Conservation (phyloP, 1,140 invertebrate species). For the Neotoxoptera formosana region DNA sequence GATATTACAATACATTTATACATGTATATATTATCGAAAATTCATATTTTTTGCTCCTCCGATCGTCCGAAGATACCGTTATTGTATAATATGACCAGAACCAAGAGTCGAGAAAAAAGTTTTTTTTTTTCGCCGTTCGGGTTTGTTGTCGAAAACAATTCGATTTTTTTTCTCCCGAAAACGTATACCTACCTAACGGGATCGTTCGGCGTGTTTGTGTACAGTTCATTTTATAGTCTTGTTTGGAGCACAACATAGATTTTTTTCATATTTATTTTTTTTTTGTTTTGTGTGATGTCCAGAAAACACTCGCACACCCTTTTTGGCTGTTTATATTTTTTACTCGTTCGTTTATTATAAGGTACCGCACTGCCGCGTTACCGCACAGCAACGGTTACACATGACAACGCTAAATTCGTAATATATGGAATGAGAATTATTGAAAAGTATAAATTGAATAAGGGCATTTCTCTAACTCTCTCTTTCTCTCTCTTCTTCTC, state of each 20-base stretch:
- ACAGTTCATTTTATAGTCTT: background rate
- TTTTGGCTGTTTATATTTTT: background rate
- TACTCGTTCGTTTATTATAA: background rate
- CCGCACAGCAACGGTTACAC: background rate
- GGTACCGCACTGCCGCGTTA: background rate
- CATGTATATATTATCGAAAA: background rate
- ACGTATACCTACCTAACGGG: constrained; percentile 2
- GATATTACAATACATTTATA: background rate
- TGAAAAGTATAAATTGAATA: background rate
- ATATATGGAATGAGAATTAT: background rate
- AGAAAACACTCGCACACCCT: background rate
- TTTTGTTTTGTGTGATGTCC: background rate
- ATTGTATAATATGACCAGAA: background rate
- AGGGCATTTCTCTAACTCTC: background rate
- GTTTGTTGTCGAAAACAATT: constrained; percentile 13
- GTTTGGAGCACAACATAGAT: background rate
- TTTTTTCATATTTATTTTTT: background rate
- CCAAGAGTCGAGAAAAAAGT: background rate
- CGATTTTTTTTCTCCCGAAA: background rate
- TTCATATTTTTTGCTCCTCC: constrained; percentile 30
- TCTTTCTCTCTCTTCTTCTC: too few species aligned
- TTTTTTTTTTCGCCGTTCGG: background rate
- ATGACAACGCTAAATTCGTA: background rate
- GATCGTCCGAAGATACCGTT: background rate
- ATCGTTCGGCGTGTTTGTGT: background rate